These are phyloP conservation scores for Amazona guildingii DNA, from an alignment of 2,113 vertebrate species.

Conservation along the genomic window DNA sequence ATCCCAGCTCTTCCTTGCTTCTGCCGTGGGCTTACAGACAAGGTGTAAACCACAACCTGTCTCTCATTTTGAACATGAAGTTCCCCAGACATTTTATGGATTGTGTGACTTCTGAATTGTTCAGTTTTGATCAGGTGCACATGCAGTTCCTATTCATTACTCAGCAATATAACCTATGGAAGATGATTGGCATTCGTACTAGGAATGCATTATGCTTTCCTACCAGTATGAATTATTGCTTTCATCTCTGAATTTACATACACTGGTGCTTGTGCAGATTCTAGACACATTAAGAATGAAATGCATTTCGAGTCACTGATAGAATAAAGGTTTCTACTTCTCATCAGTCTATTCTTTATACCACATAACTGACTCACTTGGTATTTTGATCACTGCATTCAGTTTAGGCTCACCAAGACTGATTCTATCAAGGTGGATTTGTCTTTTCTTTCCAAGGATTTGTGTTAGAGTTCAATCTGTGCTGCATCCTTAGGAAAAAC, in stretches of 20 bases:
- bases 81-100: not conserved
- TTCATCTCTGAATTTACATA: conserved; percentile 49
- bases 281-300: conserved; percentile 25
- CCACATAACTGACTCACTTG: not conserved
- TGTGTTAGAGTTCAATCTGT: not conserved
- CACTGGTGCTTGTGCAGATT: conserved; percentile 10
- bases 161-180: not conserved
- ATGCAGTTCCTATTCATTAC: not conserved
- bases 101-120: not conserved
- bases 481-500: not conserved
- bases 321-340: conserved; percentile 38
- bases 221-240: conserved; percentile 24
- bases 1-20: not conserved
- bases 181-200: not conserved
- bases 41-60: not conserved
- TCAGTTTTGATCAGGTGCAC: not conserved
- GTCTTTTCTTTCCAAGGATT: not conserved
- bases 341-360: not conserved
- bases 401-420: not conserved
- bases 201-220: conserved; percentile 37
- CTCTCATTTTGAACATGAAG: not conserved
- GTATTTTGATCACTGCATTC: conserved; percentile 7
- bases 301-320: not conserved
- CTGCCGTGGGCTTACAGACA: not conserved
- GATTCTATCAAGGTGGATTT: not conserved